Percentiles rank a stretch among this genome's conserved stretches.
Evolutionary conservation across 1,140 invertebrate genomes (phyloP).

Genomic region (Anadara kagoshimensis): DNA sequence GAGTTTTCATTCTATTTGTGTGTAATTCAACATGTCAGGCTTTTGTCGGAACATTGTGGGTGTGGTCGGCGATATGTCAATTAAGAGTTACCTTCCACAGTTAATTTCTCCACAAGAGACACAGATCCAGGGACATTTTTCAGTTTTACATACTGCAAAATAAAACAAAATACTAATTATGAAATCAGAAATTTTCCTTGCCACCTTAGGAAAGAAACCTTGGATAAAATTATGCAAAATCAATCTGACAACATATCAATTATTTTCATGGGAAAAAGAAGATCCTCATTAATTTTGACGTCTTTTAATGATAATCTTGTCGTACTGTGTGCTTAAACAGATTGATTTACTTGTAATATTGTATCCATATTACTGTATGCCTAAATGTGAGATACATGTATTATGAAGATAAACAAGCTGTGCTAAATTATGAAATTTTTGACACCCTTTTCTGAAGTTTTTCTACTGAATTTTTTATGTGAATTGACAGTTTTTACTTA

Average conservation of each 20-base stretch:
- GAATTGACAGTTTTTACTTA: no score
- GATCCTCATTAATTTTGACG: neutral
- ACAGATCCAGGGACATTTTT: slow-evolving; percentile 52
- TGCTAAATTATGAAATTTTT: no score
- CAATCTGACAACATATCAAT: neutral
- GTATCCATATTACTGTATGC: no score
- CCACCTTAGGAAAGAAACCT: neutral
- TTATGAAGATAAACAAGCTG: no score
- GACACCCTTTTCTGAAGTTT: no score
- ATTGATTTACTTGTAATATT: slow-evolving; percentile 3
- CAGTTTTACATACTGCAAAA: slow-evolving; percentile 49
- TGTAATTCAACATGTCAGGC: no score
- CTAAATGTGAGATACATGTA: no score
- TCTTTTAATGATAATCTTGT: no score
- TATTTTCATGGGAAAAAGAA: neutral
- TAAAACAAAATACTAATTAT: slow-evolving; percentile 1
- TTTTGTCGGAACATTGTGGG: no score
- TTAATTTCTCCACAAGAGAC: slow-evolving; percentile 42
- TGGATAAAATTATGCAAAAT: neutral
- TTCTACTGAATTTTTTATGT: no score
- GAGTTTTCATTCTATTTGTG: no score
- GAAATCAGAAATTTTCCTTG: neutral
- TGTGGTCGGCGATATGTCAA: neutral
- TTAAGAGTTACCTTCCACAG: slow-evolving; percentile 78
- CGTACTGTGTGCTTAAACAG: slow-evolving; percentile 3